A percentile compares a stretch with the other conserved stretches of the same genome.
These are phyloP conservation scores for Zootoca vivipara DNA, from an alignment of 2,113 vertebrate species.

Conservation along the genomic window DNA sequence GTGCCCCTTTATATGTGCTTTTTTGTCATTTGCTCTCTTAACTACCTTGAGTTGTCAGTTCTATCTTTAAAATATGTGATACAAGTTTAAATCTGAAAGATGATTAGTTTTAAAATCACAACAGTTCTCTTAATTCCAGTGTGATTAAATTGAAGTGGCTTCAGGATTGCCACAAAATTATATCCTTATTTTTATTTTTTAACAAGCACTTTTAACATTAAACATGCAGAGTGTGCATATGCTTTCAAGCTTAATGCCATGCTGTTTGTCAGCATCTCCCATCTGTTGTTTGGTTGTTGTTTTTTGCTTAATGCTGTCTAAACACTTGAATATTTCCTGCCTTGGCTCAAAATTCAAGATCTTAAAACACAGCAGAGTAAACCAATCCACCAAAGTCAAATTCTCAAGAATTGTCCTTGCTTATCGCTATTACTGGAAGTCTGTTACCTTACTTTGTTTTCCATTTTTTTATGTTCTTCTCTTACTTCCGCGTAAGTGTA, in stretches of 20 bases:
- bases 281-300: not conserved
- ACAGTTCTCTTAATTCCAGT: not conserved
- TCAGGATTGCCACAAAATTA: not conserved
- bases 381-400: not conserved
- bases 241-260: not conserved
- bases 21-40: constrained; percentile 27
- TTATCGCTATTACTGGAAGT: not conserved
- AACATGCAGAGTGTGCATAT: not conserved
- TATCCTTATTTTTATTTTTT: not conserved
- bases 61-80: not conserved
- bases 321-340: not conserved
- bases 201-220: not conserved
- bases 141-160: not conserved
- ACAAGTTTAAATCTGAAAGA: not conserved
- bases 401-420: not conserved
- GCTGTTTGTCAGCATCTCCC: not conserved
- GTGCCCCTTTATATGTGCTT: not conserved
- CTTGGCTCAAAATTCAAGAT: not conserved
- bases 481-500: not conserved
- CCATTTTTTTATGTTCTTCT: not conserved
- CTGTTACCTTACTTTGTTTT: fast-evolving
- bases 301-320: not conserved
- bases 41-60: not conserved
- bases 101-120: not conserved
- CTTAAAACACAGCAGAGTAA: not conserved